phyloP scores from a whole-genome alignment of 1,140 invertebrate species.

The Luehdorfia chinensis region DNA sequence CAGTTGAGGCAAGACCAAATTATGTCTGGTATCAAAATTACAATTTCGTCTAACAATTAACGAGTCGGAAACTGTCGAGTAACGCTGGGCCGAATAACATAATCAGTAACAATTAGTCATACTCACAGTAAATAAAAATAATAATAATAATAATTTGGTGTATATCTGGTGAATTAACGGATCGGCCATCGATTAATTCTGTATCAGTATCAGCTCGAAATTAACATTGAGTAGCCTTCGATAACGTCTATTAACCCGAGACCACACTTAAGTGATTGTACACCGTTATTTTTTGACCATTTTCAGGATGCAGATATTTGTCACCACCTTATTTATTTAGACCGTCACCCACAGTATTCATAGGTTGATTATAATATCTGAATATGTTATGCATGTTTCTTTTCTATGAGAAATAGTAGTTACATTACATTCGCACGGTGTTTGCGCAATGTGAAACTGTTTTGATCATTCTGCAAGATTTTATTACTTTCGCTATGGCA shows the following conservation, averaged over 20 bases:
- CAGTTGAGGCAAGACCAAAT: conserved; percentile 42
- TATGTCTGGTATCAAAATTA: conserved; percentile 50
- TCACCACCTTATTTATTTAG: conserved; percentile 29
- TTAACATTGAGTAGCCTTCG: conserved; percentile 63
- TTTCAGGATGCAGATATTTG: conserved; percentile 56
- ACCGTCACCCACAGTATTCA: conserved; percentile 5
- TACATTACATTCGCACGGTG: conserved; percentile 47
- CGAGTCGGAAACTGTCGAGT: conserved; percentile 31
- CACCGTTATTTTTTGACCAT: conserved; percentile 37
- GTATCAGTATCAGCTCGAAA: conserved; percentile 59
- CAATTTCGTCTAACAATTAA: conserved; percentile 40
- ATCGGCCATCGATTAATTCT: conserved; percentile 57
- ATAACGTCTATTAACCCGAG: conserved; percentile 70
- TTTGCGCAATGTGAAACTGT: conserved; percentile 42
- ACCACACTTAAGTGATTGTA: conserved; percentile 56
- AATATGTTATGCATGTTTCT: conserved; percentile 1
- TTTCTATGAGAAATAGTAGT: conserved; percentile 32
- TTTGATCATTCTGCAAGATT: conserved; percentile 43
- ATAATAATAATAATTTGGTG: conserved; percentile 49
- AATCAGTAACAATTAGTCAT: conserved; percentile 41
- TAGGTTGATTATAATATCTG: conserved; percentile 5
- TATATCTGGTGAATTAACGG: conserved; percentile 65
- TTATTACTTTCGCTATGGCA: conserved; percentile 44
- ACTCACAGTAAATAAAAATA: conserved; percentile 36
- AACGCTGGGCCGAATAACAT: conserved; percentile 61